Conservation (phyloP, 2,888 invertebrate genomes). For the Resseliella maxima region DNA sequence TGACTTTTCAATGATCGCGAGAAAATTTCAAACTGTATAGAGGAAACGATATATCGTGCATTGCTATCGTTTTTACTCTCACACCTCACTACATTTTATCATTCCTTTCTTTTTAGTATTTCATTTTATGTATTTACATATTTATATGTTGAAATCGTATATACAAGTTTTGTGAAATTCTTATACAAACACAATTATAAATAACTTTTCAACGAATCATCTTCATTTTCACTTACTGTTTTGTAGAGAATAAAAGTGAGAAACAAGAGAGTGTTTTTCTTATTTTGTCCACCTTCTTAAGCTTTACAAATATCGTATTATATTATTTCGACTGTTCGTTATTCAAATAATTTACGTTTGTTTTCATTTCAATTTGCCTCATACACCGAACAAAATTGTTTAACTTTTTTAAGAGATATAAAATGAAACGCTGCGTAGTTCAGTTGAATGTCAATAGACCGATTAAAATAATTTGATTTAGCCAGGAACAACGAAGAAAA, state of each 20-base stretch:
- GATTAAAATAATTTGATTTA: not conserved
- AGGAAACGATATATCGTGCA: not conserved
- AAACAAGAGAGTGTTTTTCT: too few species aligned
- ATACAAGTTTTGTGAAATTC: too few species aligned
- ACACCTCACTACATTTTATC: not conserved
- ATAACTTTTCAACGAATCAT: slow-evolving; percentile 50
- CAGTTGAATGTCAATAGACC: not conserved
- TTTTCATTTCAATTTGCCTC: not conserved
- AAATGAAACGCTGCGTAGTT: slow-evolving; percentile 14
- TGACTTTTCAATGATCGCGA: not conserved
- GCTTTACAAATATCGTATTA: not conserved
- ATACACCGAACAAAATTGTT: not conserved
- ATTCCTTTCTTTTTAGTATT: not conserved
- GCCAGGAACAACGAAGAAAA: too few species aligned
- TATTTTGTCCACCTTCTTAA: not conserved
- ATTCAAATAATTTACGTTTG: not conserved
- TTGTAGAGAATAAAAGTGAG: too few species aligned
- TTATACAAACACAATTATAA: slow-evolving; percentile 15
- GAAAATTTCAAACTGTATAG: not conserved
- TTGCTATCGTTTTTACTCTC: not conserved
- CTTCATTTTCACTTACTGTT: slow-evolving; percentile 31
- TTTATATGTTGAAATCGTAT: too few species aligned
- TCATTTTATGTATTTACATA: not conserved
- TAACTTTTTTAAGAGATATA: too few species aligned
- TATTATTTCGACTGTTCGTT: not conserved